Evolutionary conservation across 35 echinoderm and acorn worm species (phyloP), one percentile per base, ranked within the genome.

Genomic region (Heliocidaris erythrogramma): DNA sequence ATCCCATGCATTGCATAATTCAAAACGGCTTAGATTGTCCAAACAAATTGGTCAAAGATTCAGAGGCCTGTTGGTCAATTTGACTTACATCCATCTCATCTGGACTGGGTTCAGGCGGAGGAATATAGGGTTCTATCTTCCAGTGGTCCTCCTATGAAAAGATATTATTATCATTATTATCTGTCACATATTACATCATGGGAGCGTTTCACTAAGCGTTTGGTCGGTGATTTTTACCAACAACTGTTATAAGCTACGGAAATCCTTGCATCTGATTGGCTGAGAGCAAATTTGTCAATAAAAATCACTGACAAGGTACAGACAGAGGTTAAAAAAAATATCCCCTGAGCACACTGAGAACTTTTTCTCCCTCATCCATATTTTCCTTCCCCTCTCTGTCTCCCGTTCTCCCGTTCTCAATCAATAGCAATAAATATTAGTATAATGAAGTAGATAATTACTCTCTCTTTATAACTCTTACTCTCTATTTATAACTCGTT

Each of bases 101-200:
- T 47, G 31, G 31, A 11, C 18, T 89, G 14, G 87, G 87, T 31
- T 93, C 94, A 1, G 65, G 92, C 31, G 95, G 94, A 59, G 85
- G 90, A 14, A 59, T 32, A 48, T 92, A 96, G 2, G 91, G 96
- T 32, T 96, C 94, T 71, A 98, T 98, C 56, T 96, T 98, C 97
- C 97, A 98, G 85, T 97, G 97, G 14, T 98, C 96, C 87, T 97
- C 97, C 96, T 98, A 61, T 27, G 88, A 86, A 88, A 30, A 85
- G 10, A 94, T 47, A 56, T 56, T 10, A 9, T 13, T 24, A 78
- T n/a, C 5, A 78, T 24, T 24, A 78, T 78, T 56, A 56, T 52
- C 52, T 11, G 52, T 56, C 9, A 56, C 52, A 56, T 56, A 12
- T 10, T 56, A 56, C 5, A 56, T 56, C 11, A 52, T 52, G n/a